A percentile compares a stretch with the other conserved stretches of the same genome.
phyloP scores from a whole-genome alignment of 92 coral and sea anemone genomes.

The Anthopleura xanthogrammica region DNA sequence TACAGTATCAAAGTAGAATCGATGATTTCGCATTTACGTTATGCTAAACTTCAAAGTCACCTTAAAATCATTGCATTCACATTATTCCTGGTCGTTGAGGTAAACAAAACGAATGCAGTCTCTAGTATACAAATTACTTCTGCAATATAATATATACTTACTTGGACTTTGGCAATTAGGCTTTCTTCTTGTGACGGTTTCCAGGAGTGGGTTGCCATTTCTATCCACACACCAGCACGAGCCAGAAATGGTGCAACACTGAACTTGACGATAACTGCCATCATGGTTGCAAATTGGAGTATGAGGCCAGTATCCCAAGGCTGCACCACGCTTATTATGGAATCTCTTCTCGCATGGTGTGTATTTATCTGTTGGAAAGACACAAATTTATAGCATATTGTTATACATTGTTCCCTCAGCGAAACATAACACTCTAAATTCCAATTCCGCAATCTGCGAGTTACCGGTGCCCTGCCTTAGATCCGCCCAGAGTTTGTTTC shows the following conservation, averaged over 20 bases:
- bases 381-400: not conserved
- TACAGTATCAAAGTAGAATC: no score
- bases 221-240: constrained; percentile 88
- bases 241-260: constrained; percentile 80
- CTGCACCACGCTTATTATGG: constrained; percentile 40
- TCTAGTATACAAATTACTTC: no score
- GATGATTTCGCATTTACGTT: no score
- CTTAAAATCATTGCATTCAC: no score
- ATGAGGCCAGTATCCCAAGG: constrained; percentile 59
- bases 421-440: no score
- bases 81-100: no score
- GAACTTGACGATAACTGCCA: constrained; percentile 69
- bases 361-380: constrained; percentile 13
- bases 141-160: constrained; percentile 31
- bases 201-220: constrained; percentile 62
- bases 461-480: no score
- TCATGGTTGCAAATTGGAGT: constrained; percentile 65
- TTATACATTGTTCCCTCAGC: no score
- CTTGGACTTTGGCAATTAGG: constrained; percentile 81
- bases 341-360: constrained; percentile 59
- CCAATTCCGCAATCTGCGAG: no score
- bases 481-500: no score
- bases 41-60: no score
- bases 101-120: no score
- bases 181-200: constrained; percentile 62